These are phyloP conservation scores for Sphaerophoria taeniata DNA, from an alignment of 2,888 invertebrate genomes.

Conservation along the genomic window DNA sequence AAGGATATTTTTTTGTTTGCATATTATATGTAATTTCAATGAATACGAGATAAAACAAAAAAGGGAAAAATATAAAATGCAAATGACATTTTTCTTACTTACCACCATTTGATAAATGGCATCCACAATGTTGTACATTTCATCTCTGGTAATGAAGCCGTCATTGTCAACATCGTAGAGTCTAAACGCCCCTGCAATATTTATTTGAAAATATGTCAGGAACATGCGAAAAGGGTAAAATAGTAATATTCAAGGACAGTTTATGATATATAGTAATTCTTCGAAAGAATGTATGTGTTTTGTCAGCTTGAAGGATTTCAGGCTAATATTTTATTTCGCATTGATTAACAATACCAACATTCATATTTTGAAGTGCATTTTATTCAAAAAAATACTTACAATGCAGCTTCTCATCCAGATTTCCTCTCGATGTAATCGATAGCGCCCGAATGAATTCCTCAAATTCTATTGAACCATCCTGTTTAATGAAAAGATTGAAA, in stretches of 20 bases:
- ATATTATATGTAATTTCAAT: background rate
- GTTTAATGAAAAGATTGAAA: conserved; percentile 78
- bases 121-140: conserved; percentile 98
- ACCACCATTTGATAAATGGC: conserved; percentile 99
- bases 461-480: conserved; percentile 99
- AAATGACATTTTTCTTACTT: conserved; percentile 83
- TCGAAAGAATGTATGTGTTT: no score
- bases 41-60: background rate
- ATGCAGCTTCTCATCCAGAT: conserved; percentile 98
- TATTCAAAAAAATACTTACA: conserved; percentile 88
- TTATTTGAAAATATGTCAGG: conserved; percentile 39
- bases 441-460: conserved; percentile 99
- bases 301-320: no score
- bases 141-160: conserved; percentile 96
- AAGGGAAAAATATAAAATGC: conserved; percentile 10
- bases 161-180: conserved; percentile 98
- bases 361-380: background rate
- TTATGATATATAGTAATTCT: conserved; percentile 62
- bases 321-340: no score
- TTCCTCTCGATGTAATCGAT: conserved; percentile 99
- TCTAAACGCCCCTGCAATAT: conserved; percentile 96
- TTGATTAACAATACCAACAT: no score
- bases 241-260: conserved; percentile 34
- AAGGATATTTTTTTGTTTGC: background rate
- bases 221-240: background rate